Evolutionary conservation across 2,888 invertebrate species (phyloP).

Genomic region (Caenorhabditis sulstoni): DNA sequence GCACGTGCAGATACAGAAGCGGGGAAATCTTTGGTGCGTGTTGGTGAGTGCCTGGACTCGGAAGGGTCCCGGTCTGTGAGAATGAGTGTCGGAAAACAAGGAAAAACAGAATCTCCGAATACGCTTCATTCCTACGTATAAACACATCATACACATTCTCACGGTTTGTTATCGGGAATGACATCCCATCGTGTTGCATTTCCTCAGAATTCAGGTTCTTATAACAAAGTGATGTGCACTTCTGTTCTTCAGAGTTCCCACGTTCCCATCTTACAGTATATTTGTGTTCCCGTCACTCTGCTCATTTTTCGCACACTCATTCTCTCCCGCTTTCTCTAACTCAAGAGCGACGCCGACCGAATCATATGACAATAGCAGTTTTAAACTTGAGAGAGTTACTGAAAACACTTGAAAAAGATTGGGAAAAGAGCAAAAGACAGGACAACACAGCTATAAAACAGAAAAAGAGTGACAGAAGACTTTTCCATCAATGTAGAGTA

Average conservation of each 20-base stretch:
- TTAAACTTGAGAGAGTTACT: conserved; percentile 50
- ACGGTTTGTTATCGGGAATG: conserved; percentile 35
- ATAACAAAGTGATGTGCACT: conserved; percentile 16
- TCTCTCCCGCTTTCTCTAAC: conserved; percentile 19
- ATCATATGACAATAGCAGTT: conserved; percentile 60
- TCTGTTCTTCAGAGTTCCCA: conserved; percentile 9
- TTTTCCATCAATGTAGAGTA: too few relatives aligned
- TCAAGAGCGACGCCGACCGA: conserved; percentile 37
- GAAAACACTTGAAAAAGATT: conserved; percentile 37
- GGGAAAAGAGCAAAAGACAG: conserved; percentile 13
- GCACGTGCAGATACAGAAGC: too few relatives aligned
- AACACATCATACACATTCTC: conserved; percentile 9
- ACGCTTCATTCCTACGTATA: conserved; percentile 24
- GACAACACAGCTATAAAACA: conserved; percentile 43
- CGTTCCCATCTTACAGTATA: conserved; percentile 36
- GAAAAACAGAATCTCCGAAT: conserved; percentile 10
- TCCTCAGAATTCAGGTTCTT: conserved; percentile 12
- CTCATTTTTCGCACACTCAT: conserved; percentile 6
- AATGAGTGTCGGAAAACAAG: conserved; percentile 8
- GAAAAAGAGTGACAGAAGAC: too few relatives aligned
- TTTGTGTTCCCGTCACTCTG: conserved; percentile 13
- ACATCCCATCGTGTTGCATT: conserved; percentile 26
- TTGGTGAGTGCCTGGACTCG: conserved; percentile 6
- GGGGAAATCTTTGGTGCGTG: not conserved
- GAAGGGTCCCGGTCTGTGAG: conserved; percentile 6